Percentiles rank a stretch among this genome's conserved stretches.
Conservation (phyloP, 2,888 invertebrate species). For the Hypselothyrea guttata region DNA sequence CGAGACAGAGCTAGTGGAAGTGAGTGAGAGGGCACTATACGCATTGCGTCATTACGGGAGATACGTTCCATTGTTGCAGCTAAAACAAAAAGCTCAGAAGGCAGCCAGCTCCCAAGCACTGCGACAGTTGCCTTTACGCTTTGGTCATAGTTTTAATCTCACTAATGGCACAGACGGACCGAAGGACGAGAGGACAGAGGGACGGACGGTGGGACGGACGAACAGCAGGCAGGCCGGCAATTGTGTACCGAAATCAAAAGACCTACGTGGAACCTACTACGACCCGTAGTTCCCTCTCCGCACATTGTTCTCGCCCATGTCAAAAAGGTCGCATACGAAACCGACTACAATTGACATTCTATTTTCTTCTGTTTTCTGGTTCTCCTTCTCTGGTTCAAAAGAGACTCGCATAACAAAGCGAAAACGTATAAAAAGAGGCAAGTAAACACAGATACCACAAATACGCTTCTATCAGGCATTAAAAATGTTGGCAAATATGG, state of each 20-base stretch:
- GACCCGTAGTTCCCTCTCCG: not conserved
- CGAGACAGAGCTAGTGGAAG: constrained; percentile 42
- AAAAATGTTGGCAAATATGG: not conserved
- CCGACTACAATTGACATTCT: constrained; percentile 23
- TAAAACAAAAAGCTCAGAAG: constrained; percentile 41
- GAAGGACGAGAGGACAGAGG: not conserved
- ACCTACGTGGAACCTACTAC: constrained; percentile 10
- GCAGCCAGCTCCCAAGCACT: constrained; percentile 21
- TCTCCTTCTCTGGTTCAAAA: not conserved
- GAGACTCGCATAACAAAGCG: constrained; percentile 6
- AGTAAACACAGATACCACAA: not conserved
- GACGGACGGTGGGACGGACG: too few relatives aligned
- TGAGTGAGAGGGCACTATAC: constrained; percentile 38
- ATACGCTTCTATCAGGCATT: not conserved
- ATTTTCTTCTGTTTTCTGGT: too few relatives aligned
- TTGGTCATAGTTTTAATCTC: constrained; percentile 70
- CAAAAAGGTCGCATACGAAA: constrained; percentile 26
- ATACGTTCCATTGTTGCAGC: constrained; percentile 15
- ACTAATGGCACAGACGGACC: constrained; percentile 60
- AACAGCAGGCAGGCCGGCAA: constrained; percentile 19
- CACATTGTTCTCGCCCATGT: constrained; percentile 21
- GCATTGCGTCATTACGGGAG: constrained; percentile 69
- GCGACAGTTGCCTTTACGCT: constrained; percentile 41
- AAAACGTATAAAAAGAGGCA: constrained; percentile 4
- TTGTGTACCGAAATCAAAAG: constrained; percentile 40